A percentile compares a stretch with the other conserved stretches of the same genome.
Evolutionary conservation across 2,113 vertebrate species (phyloP).

Genomic region (Chamaetylas fuelleborni): DNA sequence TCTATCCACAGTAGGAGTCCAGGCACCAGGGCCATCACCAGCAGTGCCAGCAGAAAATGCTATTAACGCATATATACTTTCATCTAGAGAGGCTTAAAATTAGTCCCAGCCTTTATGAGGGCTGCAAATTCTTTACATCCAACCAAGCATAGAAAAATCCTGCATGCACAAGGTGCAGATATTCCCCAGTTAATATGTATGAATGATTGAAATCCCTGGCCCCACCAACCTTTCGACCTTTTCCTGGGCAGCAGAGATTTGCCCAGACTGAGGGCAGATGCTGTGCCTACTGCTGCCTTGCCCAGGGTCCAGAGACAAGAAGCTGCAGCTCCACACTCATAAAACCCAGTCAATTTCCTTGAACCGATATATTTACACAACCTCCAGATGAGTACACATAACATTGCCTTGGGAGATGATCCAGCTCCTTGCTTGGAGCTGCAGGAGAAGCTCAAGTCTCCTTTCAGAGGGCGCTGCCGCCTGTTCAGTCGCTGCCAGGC

Average conservation of each 20-base stretch:
- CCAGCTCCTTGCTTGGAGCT: neutral
- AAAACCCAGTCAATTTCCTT: neutral
- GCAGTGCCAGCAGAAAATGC: neutral
- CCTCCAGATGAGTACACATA: slow-evolving; percentile 7
- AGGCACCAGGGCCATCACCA: neutral
- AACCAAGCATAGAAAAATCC: neutral
- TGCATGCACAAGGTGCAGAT: rapidly evolving
- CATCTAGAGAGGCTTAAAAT: neutral
- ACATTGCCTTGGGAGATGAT: neutral
- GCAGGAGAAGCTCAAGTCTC: neutral
- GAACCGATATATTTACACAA: slow-evolving; percentile 13
- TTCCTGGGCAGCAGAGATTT: neutral
- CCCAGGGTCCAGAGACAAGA: neutral
- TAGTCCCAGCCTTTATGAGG: neutral
- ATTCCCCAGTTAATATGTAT: neutral
- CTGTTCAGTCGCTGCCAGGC: neutral
- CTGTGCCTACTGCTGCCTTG: neutral
- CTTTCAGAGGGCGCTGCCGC: rapidly evolving
- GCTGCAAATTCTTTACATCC: neutral
- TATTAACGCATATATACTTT: neutral
- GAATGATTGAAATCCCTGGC: neutral
- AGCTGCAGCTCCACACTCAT: neutral
- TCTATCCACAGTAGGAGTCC: neutral
- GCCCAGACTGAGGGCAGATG: rapidly evolving
- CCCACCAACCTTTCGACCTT: rapidly evolving